A percentile compares a stretch with the other conserved stretches of the same genome.
Evolutionary conservation across 1,140 invertebrate genomes (phyloP).

Genomic region (Drosophila eugracilis): DNA sequence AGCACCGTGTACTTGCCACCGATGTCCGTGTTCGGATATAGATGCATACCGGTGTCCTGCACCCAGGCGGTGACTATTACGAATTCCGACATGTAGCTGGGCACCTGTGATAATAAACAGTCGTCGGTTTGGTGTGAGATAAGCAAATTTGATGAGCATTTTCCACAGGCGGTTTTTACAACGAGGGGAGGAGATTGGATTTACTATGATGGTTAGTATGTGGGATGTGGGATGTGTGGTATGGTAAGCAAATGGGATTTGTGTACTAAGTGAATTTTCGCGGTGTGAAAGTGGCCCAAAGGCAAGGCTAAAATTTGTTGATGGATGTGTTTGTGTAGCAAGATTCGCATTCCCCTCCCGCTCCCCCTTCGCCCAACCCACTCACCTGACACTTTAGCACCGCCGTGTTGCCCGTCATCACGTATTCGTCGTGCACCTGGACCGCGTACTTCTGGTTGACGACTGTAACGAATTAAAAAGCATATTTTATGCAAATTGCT

Average conservation of each 20-base stretch:
- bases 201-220: background rate
- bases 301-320: too few relatives aligned
- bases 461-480: conserved; percentile 87
- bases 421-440: conserved; percentile 94
- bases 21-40: conserved; percentile 92
- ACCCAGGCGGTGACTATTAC: conserved; percentile 95
- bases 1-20: conserved; percentile 93
- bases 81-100: conserved; percentile 94
- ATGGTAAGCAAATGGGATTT: conserved; percentile 52
- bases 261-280: conserved; percentile 61
- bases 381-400: conserved; percentile 91
- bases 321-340: too few relatives aligned
- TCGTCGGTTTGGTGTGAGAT: conserved; percentile 6
- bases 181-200: too few relatives aligned
- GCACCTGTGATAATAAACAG: conserved; percentile 86
- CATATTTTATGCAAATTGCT: conserved; percentile 52
- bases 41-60: conserved; percentile 91
- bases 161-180: conserved; percentile 8
- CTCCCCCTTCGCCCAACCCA: too few relatives aligned
- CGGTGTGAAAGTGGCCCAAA: conserved; percentile 3
- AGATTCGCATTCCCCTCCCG: too few relatives aligned
- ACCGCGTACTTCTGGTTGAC: conserved; percentile 94
- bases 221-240: background rate
- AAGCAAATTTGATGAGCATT: conserved; percentile 70
- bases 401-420: conserved; percentile 94